Base-by-base conservation (phyloP, 1,140 invertebrate genomes). In the Pygmarrhopalites habei region DNA sequence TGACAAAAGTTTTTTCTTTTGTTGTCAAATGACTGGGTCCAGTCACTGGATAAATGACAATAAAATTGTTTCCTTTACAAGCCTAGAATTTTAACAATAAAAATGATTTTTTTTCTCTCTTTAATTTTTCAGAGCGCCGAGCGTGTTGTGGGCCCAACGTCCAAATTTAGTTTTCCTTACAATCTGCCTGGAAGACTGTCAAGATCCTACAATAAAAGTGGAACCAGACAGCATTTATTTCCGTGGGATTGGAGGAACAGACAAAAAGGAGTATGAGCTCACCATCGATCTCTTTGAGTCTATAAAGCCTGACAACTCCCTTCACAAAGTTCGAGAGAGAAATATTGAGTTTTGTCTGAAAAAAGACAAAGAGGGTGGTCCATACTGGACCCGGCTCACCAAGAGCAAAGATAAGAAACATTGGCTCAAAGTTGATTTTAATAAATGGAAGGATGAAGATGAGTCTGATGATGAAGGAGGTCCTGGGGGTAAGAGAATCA, bases 391-490 rank as follows among this genome's bases (percentile, higher is more conserved):
- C 59, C 44, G 69, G 44, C 47, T 71, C 3, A 67, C 66, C 28
- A 89, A 90, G 77, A 89, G 91, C 68, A 88, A 87, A 70, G 85
- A 85, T 74, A 96, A 95, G 77, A 84, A 86, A 69, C 93, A 96
- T 75, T 98, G 94, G 92, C 81, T 98, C 58, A 96, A 95, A 78
- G 88, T 92, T 67, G 95, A 98, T 75, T 98, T 98, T 75, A 88
- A 91, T 71, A 92, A 94, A 77, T 98, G 94, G 93, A 88, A 88
- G 75, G 94, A 98, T 81, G 94, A 98, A 77, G 90, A 88, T 73
- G 88, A 90, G 60, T 85, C 82, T 60, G 86, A 87, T 46, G 82
- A 83, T 60, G 87, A 86, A 59, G 75, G 65, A 32, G 72, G 65
- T 17, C 74, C 69, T 12, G 73, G 72, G 15, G 66, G 62, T n/a